Conservation (phyloP, 1,140 invertebrate species). For the Drosophila kikkawai region DNA sequence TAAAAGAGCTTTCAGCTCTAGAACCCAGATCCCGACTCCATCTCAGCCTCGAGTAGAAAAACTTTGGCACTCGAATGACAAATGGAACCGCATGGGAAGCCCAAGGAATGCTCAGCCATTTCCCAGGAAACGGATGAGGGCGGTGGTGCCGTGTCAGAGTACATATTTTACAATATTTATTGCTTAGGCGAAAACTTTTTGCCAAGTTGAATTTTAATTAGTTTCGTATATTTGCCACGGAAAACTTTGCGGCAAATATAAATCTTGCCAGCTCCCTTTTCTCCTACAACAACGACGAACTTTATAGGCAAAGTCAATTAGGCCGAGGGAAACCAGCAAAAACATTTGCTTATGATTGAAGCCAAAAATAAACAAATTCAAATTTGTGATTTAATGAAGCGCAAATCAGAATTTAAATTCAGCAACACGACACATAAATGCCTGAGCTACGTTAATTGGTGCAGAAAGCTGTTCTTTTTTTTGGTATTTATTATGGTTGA, state of each 20-base stretch:
- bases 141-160: conserved; percentile 26
- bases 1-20: conserved; percentile 10
- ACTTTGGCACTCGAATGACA: conserved; percentile 80
- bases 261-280: conserved; percentile 38
- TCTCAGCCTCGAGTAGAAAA: conserved; percentile 37
- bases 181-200: conserved; percentile 81
- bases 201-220: conserved; percentile 83
- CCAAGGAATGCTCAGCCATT: conserved; percentile 59
- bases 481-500: conserved; percentile 26
- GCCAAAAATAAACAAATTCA: conserved; percentile 62
- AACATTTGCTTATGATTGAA: conserved; percentile 45
- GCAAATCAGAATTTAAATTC: conserved; percentile 59
- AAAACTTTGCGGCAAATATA: conserved; percentile 60
- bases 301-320: conserved; percentile 68
- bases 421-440: conserved; percentile 12
- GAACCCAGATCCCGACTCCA: not conserved
- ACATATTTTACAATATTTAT: conserved; percentile 82
- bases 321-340: conserved; percentile 27
- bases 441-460: conserved; percentile 59
- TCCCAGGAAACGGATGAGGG: conserved; percentile 47
- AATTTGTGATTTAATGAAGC: conserved; percentile 71
- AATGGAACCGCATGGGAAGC: conserved; percentile 72
- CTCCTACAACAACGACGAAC: conserved; percentile 22
- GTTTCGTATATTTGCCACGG: conserved; percentile 72
- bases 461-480: conserved; percentile 57